Base-by-base conservation (phyloP, 2,888 invertebrate species). In the Eupithecia dodoneata region DNA sequence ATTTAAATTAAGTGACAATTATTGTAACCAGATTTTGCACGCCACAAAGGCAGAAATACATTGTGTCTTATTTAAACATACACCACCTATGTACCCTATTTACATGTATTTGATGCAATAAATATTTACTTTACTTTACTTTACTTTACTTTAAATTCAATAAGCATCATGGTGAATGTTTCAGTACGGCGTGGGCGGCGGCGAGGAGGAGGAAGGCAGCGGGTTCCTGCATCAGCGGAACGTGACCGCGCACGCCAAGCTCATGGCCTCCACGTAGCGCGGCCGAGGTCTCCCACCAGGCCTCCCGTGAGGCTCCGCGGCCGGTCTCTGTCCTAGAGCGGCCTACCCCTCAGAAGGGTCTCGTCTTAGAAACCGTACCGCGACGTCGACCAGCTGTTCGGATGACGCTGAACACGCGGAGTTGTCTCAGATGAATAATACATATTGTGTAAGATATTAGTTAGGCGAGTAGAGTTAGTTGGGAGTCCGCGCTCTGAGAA, bases 151-250 rank as follows among this genome's bases (percentile, higher is more conserved):
- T n/a, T n/a, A n/a, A n/a, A n/a, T n/a, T n/a, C 10, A 18, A 18
- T 41, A 65, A 44, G 4, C 9, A 44, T 2, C n/a, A 13, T n/a
- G 44, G 15, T 5, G 44, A 7, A n/a, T 67, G 66, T 84, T 85
- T 2, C 91, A 95, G 93, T 95, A 95, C 83, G 95, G 95, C 0
- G 88, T 95, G 45, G 89, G 92, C 81, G 88, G 89, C 74, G 94
- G 91, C 76, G 94, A 94, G 76, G 94, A 94, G 73, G 93, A 96
- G 70, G 97, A 97, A 81, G 96, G 97, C 82, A 96, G 96, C 80
- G 97, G 97, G 47, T 97, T 97, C 92, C 97, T 97, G 88, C 98
- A 98, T 92, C 98, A 98, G 89, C 97, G 98, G 88, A 97, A 97
- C 93, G 97, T 98, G 81, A 97, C 97, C 65, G 97, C 97, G 80